Conservation (phyloP, 2,797 vertebrate genomes). For the Micromesistius poutassou region DNA sequence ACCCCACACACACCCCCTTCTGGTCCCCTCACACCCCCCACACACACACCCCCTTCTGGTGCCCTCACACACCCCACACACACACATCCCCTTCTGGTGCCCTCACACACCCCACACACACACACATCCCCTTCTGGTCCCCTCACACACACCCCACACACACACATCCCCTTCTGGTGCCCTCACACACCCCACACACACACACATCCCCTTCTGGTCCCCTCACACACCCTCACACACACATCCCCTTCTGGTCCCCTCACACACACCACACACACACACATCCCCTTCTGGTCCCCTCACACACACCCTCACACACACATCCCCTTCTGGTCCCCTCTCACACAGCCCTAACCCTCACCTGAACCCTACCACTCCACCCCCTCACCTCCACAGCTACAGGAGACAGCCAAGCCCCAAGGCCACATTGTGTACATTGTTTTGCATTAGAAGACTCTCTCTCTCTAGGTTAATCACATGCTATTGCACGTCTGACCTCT, state of each 20-base stretch:
- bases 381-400: neutral
- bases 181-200: slow-evolving; percentile 21
- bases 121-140: too few relatives aligned
- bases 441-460: neutral
- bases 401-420: neutral
- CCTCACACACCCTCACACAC: slow-evolving; percentile 36
- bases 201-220: too few relatives aligned
- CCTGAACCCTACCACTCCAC: slow-evolving; percentile 33
- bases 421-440: too few relatives aligned
- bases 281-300: too few relatives aligned
- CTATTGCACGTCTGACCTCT: neutral
- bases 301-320: too few relatives aligned
- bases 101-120: too few relatives aligned
- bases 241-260: slow-evolving; percentile 9
- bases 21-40: too few relatives aligned
- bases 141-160: slow-evolving; percentile 36
- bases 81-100: too few relatives aligned
- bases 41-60: too few relatives aligned
- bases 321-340: too few relatives aligned
- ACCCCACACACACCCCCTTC: too few relatives aligned
- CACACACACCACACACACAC: slow-evolving; percentile 10
- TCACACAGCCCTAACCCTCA: slow-evolving; percentile 11
- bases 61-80: too few relatives aligned
- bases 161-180: slow-evolving; percentile 1
- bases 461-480: neutral